phyloP scores from a whole-genome alignment of 2,888 invertebrate genomes.

The Pseudococcus viburni region DNA sequence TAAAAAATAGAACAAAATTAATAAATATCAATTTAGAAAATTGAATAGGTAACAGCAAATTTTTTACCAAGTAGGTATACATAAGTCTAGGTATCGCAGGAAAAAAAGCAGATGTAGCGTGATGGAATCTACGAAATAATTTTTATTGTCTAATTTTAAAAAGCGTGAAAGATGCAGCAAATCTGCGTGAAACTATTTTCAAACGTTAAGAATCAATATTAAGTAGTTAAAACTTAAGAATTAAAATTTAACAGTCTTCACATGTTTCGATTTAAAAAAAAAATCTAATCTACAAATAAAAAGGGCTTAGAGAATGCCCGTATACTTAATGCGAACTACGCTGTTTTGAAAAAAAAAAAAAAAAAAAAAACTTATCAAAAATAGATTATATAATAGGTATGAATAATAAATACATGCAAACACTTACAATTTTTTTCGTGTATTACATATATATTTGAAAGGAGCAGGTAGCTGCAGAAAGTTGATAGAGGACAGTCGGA shows the following conservation, averaged over 20 bases:
- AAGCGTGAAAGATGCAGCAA: slow-evolving; percentile 34
- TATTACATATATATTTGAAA: too few species aligned
- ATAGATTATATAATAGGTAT: neutral
- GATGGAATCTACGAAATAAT: neutral
- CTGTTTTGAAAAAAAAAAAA: neutral
- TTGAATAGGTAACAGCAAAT: slow-evolving; percentile 1
- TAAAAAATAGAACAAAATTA: slow-evolving; percentile 44
- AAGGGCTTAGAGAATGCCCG: neutral
- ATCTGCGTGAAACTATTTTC: slow-evolving; percentile 2
- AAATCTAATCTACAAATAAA: neutral
- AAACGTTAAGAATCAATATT: neutral
- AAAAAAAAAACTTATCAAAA: neutral
- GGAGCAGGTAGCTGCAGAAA: too few species aligned
- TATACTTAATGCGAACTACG: neutral
- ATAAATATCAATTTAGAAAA: neutral
- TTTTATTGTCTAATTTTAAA: slow-evolving; percentile 24
- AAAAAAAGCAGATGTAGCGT: neutral
- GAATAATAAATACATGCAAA: too few species aligned
- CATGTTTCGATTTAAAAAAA: slow-evolving; percentile 31
- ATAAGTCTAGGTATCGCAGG: neutral
- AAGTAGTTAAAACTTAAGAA: neutral
- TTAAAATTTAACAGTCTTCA: slow-evolving; percentile 36
- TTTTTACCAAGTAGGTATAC: neutral
- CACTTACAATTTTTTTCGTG: too few species aligned
- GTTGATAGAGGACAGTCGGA: too few species aligned